Percentiles rank a stretch among this genome's conserved stretches.
Conservation (phyloP, 2,113 vertebrate species). For the Ginglymostoma cirratum region DNA sequence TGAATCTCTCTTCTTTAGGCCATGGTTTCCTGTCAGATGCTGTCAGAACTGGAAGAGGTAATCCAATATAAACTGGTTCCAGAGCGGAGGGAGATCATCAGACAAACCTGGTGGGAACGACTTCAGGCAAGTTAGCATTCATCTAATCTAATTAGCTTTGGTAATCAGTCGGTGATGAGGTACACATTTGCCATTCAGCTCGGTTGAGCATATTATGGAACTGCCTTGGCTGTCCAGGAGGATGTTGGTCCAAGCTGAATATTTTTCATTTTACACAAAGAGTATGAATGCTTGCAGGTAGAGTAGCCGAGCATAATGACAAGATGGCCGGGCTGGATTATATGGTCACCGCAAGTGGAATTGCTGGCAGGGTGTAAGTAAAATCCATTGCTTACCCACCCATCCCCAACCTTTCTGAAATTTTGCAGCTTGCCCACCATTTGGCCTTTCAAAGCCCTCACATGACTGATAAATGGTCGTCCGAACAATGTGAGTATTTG, state of each 20-base stretch:
- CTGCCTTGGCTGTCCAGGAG: neutral
- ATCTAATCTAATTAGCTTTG: neutral
- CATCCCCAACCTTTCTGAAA: too few relatives aligned
- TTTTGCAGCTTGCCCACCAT: too few relatives aligned
- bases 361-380: too few relatives aligned
- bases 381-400: too few relatives aligned
- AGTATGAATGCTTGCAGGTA: neutral
- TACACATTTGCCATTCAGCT: neutral
- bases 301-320: neutral
- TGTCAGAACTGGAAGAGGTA: slow-evolving; percentile 95
- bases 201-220: neutral
- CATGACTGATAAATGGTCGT: neutral
- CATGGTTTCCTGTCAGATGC: slow-evolving; percentile 98
- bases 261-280: neutral
- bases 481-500: neutral
- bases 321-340: too few relatives aligned
- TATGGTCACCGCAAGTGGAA: too few relatives aligned
- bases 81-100: slow-evolving; percentile 92
- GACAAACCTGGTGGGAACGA: slow-evolving; percentile 97
- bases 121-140: slow-evolving; percentile 71
- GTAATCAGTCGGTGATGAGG: neutral
- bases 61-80: slow-evolving; percentile 98
- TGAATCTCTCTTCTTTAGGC: slow-evolving; percentile 58
- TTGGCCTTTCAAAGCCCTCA: too few relatives aligned
- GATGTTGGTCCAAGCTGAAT: neutral